Percentiles rank a stretch among this genome's conserved stretches.
Evolutionary conservation across 1,140 invertebrate genomes (phyloP).

Genomic region (Plodia interpunctella): DNA sequence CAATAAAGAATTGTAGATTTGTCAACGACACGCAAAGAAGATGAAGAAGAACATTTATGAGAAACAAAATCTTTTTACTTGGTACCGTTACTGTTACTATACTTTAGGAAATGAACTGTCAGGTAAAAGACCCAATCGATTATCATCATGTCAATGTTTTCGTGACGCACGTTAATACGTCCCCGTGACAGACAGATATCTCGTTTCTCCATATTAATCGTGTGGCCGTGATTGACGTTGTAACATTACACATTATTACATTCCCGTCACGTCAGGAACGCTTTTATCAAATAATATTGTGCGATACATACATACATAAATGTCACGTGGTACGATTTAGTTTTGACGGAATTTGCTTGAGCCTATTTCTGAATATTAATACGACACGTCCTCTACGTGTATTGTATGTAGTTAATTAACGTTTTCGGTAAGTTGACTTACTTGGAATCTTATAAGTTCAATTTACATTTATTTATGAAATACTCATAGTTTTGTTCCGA

Average conservation of each 20-base stretch:
- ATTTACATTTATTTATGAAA: too few species aligned
- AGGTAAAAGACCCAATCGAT: neutral
- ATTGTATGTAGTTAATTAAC: neutral
- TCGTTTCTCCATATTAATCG: constrained; percentile 44
- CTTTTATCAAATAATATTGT: constrained; percentile 58
- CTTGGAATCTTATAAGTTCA: too few species aligned
- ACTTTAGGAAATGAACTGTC: neutral
- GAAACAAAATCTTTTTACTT: too few species aligned
- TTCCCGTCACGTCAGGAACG: constrained; percentile 52
- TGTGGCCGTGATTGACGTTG: constrained; percentile 42
- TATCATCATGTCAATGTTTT: constrained; percentile 8
- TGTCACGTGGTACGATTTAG: constrained; percentile 53
- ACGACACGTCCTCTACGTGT: neutral
- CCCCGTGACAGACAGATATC: constrained; percentile 29
- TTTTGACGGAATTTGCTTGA: constrained; percentile 40
- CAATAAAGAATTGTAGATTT: too few species aligned
- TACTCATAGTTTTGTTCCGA: too few species aligned
- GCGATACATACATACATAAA: constrained; percentile 42
- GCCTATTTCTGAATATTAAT: constrained; percentile 18
- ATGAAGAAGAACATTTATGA: too few species aligned
- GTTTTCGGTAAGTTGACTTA: too few species aligned
- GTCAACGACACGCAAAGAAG: too few species aligned
- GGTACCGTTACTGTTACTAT: too few species aligned
- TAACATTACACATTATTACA: constrained; percentile 60
- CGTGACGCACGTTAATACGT: constrained; percentile 21